phyloP scores from a whole-genome alignment of 2,888 invertebrate genomes.

The Lithodes maja region DNA sequence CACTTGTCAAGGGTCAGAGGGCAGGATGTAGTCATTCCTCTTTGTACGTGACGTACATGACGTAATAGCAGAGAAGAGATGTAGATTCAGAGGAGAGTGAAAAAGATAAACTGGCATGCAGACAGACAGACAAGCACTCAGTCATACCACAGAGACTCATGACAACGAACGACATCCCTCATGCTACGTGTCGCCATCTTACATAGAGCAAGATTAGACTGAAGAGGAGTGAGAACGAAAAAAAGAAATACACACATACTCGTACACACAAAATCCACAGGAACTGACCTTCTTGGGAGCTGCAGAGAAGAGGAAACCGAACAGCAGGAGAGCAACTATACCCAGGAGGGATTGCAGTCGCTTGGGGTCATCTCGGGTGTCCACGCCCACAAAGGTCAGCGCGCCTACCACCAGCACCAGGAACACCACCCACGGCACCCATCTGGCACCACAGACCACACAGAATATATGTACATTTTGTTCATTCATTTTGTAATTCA shows the following conservation, averaged over 20 bases:
- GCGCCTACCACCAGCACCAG: constrained; percentile 77
- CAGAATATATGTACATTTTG: too few species aligned
- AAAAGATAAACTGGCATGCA: too few species aligned
- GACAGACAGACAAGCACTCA: too few species aligned
- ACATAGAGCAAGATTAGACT: neutral
- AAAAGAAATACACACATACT: neutral
- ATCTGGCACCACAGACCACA: constrained; percentile 75
- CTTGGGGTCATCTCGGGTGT: constrained; percentile 78
- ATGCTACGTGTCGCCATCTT: neutral
- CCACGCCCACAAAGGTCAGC: constrained; percentile 80
- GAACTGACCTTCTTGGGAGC: constrained; percentile 77
- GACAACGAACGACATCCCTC: too few species aligned
- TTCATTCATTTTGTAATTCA: too few species aligned
- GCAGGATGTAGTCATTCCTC: too few species aligned
- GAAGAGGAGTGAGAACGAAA: neutral
- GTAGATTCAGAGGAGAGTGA: too few species aligned
- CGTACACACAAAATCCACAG: neutral
- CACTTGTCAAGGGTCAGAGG: too few species aligned
- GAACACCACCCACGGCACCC: constrained; percentile 76
- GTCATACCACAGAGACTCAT: too few species aligned
- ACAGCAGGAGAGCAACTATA: constrained; percentile 79
- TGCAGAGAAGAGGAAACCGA: constrained; percentile 81
- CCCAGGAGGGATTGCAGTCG: constrained; percentile 84
- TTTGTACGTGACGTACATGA: too few species aligned
- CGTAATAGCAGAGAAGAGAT: too few species aligned